Evolutionary conservation across 1,140 invertebrate species (phyloP), one percentile per base, ranked within the genome.

Genomic region (Hestina assimilis): DNA sequence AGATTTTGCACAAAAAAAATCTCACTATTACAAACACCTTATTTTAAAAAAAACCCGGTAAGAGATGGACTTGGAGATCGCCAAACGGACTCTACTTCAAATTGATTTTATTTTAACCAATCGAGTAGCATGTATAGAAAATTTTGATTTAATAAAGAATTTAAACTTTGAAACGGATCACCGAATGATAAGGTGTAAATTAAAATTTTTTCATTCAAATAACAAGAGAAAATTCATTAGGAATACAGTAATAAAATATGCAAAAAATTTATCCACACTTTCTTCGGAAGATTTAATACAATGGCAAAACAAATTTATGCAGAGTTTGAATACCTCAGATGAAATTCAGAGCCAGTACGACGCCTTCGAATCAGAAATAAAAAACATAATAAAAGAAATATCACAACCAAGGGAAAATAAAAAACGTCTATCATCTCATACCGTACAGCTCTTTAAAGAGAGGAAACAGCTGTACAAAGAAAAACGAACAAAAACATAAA

Each of bases 401-500:
- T 42, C 57, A n/a, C 12, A 8, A 33, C 47, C 31, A 24, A 31
- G 19, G 11, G 47, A 47, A 21, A 17, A 59, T 38, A 46, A 23
- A 9, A 53, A 23, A n/a, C n/a, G n/a, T n/a, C n/a, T n/a, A n/a
- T n/a, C n/a, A n/a, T n/a, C n/a, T n/a, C n/a, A n/a, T n/a, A n/a
- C n/a, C n/a, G n/a, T 35, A 53, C 47, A 3, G 41, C 23, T 12
- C 8, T 19, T 65, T 40, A 2, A 48, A 21, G 14, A 56, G 1
- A 59, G 52, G 17, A 57, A 63, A 55, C 1, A 23, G 35, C 23
- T 63, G 11, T 40, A 59, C 17, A 46, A 19, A 14, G 29, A 41
- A 29, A 43, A 59, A 28, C 51, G 41, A 55, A 58, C 65, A 24
- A 67, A n/a, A n/a, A n/a, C 33, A 41, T 14, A 47, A 28, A 17